Conservation (phyloP, 2,113 vertebrate species). For the Alaudala cheleensis region DNA sequence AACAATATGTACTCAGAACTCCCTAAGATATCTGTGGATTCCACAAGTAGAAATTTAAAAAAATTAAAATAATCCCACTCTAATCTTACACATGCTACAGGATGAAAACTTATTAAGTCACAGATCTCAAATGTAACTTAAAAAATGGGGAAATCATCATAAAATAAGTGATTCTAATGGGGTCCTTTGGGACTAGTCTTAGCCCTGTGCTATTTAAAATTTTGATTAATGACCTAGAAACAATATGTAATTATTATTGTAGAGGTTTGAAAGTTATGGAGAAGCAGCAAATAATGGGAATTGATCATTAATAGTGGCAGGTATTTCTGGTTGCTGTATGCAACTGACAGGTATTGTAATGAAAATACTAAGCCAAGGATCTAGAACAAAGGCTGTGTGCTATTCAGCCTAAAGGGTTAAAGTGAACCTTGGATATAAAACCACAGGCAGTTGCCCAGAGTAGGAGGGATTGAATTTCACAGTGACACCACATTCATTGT, state of each 20-base stretch:
- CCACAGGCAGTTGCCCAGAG: background rate
- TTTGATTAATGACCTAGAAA: slow-evolving; percentile 44
- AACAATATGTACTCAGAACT: background rate
- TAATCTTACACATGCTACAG: background rate
- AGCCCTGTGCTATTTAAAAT: background rate
- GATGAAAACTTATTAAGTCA: background rate
- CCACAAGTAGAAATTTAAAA: background rate
- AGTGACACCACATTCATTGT: background rate
- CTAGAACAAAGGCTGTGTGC: background rate
- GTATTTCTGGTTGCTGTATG: background rate
- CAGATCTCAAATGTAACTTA: background rate
- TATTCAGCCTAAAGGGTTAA: background rate
- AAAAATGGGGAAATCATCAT: background rate
- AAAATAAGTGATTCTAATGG: background rate
- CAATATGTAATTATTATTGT: slow-evolving; percentile 7
- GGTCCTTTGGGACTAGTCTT: background rate
- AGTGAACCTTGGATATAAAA: background rate
- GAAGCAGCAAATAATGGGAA: background rate
- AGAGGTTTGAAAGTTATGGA: background rate
- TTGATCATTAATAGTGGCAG: background rate
- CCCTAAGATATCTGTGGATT: background rate
- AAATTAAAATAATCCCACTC: background rate
- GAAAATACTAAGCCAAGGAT: background rate
- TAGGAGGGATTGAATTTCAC: background rate
- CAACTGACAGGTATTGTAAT: background rate